Percentiles rank a stretch among this genome's conserved stretches.
phyloP scores from a whole-genome alignment of 2,888 invertebrate genomes.

The Byasa hedistus region DNA sequence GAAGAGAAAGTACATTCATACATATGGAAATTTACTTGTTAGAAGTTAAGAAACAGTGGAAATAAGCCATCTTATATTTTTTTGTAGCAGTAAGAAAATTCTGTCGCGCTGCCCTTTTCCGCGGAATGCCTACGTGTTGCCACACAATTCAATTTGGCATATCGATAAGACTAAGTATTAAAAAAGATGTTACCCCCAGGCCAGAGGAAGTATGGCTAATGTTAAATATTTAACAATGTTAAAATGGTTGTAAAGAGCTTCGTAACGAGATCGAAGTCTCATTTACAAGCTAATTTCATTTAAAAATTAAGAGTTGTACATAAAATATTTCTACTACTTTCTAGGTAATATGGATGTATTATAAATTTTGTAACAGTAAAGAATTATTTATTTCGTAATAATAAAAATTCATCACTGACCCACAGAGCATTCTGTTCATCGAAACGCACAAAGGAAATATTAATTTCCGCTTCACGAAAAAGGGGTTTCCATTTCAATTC shows the following conservation, averaged over 20 bases:
- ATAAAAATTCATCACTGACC: constrained; percentile 37
- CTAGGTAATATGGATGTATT: background rate
- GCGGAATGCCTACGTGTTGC: background rate
- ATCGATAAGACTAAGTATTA: background rate
- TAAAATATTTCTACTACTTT: background rate
- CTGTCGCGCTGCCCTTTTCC: background rate
- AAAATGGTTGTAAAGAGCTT: background rate
- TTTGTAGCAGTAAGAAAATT: background rate
- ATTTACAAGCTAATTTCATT: background rate
- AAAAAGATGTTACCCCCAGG: background rate
- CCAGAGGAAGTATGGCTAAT: background rate
- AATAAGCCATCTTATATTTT: background rate
- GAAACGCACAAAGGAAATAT: constrained; percentile 50
- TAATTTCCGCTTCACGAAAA: constrained; percentile 50
- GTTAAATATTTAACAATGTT: background rate
- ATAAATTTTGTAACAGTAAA: background rate
- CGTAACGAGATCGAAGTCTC: background rate
- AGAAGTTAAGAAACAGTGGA: background rate
- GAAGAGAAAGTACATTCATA: background rate
- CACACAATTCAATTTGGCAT: background rate
- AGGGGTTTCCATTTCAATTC: constrained; percentile 37
- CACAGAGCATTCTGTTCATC: constrained; percentile 39
- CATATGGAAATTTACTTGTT: background rate
- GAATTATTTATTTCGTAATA: constrained; percentile 25
- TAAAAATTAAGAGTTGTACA: background rate